Conservation (phyloP, 2,113 vertebrate species). For the Mustelus asterias region DNA sequence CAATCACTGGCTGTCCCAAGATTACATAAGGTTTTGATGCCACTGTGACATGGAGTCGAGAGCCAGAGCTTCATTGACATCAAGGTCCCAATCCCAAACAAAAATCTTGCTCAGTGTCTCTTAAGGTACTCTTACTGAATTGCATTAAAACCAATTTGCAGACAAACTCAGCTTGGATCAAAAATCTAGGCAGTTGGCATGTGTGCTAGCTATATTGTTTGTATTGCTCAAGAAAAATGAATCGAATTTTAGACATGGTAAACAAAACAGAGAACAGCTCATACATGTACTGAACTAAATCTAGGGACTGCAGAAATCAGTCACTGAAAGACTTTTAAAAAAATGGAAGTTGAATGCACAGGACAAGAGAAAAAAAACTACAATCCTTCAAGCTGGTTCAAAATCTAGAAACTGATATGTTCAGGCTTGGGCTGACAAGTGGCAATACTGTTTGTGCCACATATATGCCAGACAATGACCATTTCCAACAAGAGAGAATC, state of each 20-base stretch:
- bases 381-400: neutral
- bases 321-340: neutral
- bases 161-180: neutral
- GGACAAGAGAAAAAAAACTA: neutral
- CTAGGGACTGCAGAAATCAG: too few relatives aligned
- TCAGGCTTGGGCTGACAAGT: too few relatives aligned
- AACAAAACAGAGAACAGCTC: neutral
- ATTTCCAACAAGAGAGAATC: too few relatives aligned
- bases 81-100: too few relatives aligned
- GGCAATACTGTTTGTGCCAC: too few relatives aligned
- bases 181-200: neutral
- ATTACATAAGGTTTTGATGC: too few relatives aligned
- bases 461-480: too few relatives aligned
- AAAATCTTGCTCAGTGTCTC: too few relatives aligned
- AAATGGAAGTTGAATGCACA: neutral
- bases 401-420: neutral
- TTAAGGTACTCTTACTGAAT: neutral
- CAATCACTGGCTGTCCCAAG: too few relatives aligned
- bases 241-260: neutral
- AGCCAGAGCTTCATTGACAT: too few relatives aligned
- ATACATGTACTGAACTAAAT: neutral
- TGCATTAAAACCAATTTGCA: neutral
- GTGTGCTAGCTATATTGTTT: neutral
- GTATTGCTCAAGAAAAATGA: neutral
- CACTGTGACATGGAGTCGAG: too few relatives aligned